Conservation (phyloP, 2,113 vertebrate genomes). For the Platysternon megacephalum region DNA sequence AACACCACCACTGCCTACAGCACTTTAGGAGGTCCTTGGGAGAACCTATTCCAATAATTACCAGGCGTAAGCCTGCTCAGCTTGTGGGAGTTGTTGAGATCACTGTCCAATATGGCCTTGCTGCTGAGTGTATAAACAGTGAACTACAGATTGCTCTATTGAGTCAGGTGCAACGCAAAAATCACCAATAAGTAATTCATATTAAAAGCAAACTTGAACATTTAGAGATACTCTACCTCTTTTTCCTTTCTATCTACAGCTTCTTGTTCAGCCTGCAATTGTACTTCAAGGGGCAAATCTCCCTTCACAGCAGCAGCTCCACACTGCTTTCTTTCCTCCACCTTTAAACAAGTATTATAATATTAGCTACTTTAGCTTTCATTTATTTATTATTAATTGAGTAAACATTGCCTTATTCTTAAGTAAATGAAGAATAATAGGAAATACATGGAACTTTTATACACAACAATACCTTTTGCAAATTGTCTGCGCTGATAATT, state of each 20-base stretch:
- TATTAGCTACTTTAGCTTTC: background rate
- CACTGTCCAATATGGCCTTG: background rate
- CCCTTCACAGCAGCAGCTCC: constrained; percentile 77
- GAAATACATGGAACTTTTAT: background rate
- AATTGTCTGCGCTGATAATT: constrained; percentile 84
- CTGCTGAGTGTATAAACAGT: background rate
- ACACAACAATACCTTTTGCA: constrained; percentile 84
- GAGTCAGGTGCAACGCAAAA: background rate
- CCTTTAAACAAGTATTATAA: constrained; percentile 74
- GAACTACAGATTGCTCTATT: background rate
- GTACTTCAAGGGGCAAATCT: constrained; percentile 88
- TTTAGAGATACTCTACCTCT: constrained; percentile 84
- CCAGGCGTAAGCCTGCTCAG: background rate
- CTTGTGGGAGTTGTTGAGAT: background rate
- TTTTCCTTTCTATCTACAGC: constrained; percentile 97
- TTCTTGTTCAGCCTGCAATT: constrained; percentile 94
- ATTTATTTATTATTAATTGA: background rate
- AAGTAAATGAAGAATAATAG: background rate
- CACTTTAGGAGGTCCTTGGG: background rate
- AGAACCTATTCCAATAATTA: background rate
- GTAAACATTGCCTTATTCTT: background rate
- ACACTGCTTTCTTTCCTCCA: constrained; percentile 86
- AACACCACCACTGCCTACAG: background rate
- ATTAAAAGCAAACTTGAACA: background rate
- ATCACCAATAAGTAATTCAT: background rate